A percentile compares a stretch with the other conserved stretches of the same genome.
Evolutionary conservation across 2,797 vertebrate species (phyloP).

Genomic region (Hippocampus kuda): DNA sequence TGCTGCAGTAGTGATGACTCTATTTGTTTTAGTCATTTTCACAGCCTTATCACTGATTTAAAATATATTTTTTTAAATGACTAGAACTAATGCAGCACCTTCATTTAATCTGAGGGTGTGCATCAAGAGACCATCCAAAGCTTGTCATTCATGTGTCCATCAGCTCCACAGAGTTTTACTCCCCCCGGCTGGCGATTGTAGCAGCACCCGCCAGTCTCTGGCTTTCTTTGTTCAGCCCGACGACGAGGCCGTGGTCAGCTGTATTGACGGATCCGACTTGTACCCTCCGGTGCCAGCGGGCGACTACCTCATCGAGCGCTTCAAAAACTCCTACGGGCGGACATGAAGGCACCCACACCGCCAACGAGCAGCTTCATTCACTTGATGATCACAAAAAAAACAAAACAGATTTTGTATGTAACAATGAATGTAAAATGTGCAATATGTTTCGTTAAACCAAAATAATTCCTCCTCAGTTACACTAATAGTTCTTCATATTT

Average conservation of each 20-base stretch:
- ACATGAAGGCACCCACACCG: not conserved
- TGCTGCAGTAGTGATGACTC: no score
- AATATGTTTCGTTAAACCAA: no score
- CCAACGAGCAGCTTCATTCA: not conserved
- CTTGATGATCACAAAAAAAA: not conserved
- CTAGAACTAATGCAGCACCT: not conserved
- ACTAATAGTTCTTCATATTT: no score
- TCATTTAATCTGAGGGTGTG: no score
- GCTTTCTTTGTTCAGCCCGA: conserved; percentile 66
- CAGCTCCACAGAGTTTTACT: conserved; percentile 64
- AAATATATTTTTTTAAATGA: no score
- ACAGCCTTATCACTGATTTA: no score
- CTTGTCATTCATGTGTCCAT: not conserved
- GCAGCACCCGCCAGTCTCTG: conserved; percentile 53
- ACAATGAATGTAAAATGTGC: no score
- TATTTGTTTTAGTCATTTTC: no score
- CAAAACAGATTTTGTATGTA: no score
- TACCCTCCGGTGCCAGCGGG: conserved; percentile 54
- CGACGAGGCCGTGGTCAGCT: conserved; percentile 49
- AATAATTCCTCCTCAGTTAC: no score
- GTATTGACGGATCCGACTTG: conserved; percentile 61
- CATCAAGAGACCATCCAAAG: not conserved
- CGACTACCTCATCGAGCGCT: conserved; percentile 43
- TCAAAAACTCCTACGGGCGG: conserved; percentile 28
- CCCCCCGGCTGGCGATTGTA: conserved; percentile 45